Base-by-base conservation (phyloP, 1,140 invertebrate species). In the Cyrtorhinus lividipennis region DNA sequence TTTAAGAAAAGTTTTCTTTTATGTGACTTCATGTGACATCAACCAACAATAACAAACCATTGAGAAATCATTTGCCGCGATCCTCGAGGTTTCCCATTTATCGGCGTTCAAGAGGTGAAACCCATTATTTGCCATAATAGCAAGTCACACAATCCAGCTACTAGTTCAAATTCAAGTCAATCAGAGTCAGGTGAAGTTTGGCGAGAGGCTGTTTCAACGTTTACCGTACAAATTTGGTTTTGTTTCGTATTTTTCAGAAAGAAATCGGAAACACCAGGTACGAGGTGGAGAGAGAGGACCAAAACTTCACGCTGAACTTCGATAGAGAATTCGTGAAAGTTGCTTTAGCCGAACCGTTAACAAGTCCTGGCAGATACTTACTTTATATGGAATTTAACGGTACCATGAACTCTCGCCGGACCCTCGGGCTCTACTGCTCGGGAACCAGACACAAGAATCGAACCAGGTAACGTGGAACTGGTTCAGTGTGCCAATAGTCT, bases 311-410 rank as follows among this genome's bases (percentile, higher is more conserved):
- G 5, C 12, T 53, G 12, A 20, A 53, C 20, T 53, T 53, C 5
- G 48, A 20, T 5, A 53, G 20, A 20, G 48, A 53, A 53, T 53
- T 53, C 20, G 48, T 53, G 48, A 53, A 10, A 20, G 58, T 30
- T 24, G n/a, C 58, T 13, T 13, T 59, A 30, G 27, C 15, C 38
- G 58, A 59, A 59, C 58, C 58, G 58, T 59, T 59, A 59, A 10
- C n/a, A 30, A 59, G 24, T 30, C 24, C 24, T 27, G 24, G 15
- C 8, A 23, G 24, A 26, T 59, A 64, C 22, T 48, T 48, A 1
- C 64, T 65, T 45, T 56, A 20, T 38, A 60, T 65, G 44, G 45
- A 23, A 23, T 65, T 63, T 46, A 65, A 65, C 56, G 64, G 64
- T 1, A 60, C 62, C 23, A 63, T 65, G 64, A 65, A 65, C 59